These are phyloP conservation scores for Dicerorhinus sumatrensis DNA, from an alignment of 2,113 vertebrate species.

Conservation along the genomic window DNA sequence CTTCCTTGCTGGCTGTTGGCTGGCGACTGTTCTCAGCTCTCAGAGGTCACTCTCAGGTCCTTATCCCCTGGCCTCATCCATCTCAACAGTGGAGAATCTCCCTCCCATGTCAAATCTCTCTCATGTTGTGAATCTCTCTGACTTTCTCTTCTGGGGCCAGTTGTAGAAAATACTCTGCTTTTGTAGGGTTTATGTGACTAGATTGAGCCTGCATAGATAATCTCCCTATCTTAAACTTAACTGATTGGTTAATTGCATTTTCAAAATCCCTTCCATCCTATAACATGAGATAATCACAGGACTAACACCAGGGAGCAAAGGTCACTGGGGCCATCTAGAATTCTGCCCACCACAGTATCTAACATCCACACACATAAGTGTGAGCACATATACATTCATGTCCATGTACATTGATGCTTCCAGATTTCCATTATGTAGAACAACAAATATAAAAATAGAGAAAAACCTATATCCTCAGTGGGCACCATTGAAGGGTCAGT, in stretches of 20 bases:
- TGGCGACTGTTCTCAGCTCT: not conserved
- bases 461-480: rapidly evolving
- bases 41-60: rapidly evolving
- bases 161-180: not conserved
- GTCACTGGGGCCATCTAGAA: not conserved
- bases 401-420: not conserved
- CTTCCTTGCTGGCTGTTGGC: not conserved
- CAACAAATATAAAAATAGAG: not conserved
- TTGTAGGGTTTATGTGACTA: not conserved
- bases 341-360: no score
- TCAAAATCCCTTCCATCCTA: not conserved
- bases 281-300: not conserved
- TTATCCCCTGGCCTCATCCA: not conserved
- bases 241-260: not conserved
- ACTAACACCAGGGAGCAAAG: not conserved
- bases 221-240: not conserved
- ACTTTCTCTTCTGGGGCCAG: not conserved
- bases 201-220: not conserved
- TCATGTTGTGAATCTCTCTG: not conserved
- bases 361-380: not conserved
- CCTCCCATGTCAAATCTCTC: not conserved
- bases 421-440: not conserved
- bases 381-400: not conserved
- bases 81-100: not conserved
- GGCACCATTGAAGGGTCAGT: not conserved